phyloP scores from a whole-genome alignment of 2,113 vertebrate species.

The Erpornis zantholeuca region DNA sequence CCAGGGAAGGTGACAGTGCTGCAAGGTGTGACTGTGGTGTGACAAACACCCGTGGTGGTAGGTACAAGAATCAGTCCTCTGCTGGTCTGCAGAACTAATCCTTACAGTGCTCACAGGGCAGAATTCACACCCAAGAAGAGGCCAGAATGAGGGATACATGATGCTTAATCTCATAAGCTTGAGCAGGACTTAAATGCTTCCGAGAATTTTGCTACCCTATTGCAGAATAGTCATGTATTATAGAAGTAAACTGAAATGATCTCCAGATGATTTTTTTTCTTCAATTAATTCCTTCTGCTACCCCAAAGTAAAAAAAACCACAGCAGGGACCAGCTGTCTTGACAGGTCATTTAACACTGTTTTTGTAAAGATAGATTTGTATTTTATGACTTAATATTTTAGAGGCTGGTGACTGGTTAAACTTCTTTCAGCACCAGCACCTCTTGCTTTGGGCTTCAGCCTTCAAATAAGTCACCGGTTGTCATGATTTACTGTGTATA shows the following conservation, averaged over 20 bases:
- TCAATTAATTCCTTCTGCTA: background rate
- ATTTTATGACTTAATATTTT: slow-evolving; percentile 53
- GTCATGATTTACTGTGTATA: slow-evolving; percentile 45
- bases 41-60: accelerated
- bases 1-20: background rate
- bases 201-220: background rate
- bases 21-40: background rate
- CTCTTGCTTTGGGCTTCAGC: slow-evolving; percentile 43
- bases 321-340: background rate
- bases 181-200: background rate
- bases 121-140: background rate
- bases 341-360: slow-evolving; percentile 25
- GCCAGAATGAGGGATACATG: background rate
- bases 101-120: background rate
- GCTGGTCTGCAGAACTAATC: background rate
- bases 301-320: background rate
- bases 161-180: background rate
- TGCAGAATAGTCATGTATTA: background rate
- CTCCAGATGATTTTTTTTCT: background rate
- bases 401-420: slow-evolving; percentile 28
- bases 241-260: background rate
- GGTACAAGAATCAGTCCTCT: background rate
- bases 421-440: slow-evolving; percentile 12
- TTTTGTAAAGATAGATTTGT: slow-evolving; percentile 24
- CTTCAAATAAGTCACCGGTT: slow-evolving; percentile 38